Base-by-base conservation (phyloP, 2,888 invertebrate genomes). In the Molanna angustata region DNA sequence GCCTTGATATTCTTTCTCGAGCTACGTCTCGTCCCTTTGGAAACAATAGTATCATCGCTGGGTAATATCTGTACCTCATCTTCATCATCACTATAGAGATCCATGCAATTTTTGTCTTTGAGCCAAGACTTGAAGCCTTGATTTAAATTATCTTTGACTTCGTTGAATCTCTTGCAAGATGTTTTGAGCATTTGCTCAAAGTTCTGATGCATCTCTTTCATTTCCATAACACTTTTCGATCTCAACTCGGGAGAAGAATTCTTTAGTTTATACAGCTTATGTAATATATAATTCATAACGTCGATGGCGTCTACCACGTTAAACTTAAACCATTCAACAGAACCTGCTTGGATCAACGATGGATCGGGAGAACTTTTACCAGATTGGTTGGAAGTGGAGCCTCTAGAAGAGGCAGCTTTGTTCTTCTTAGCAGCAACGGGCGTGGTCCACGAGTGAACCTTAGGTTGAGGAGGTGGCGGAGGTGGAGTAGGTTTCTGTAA, bases 301-400 rank as follows among this genome's bases (percentile, higher is more conserved):
- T 80, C 77, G 20, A 78, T 73, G 1, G 81, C 78, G 60, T 80
- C 77, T 43, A 79, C 65, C 21, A 80, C 69, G 57, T 81, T 82
- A 60, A 78, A 80, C 53, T 80, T 73, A 61, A 75, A 82, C 82
- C 82, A 82, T 63, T 82, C 80, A 42, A 76, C 68, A 13, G 76
- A 74, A 2, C 51, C 51, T 2, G 39, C 39, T 16, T 14, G 6
- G 1, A 42, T n/a, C 7, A 32, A 9, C 3, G n/a, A 17, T n/a
- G 21, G 16, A 6, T 45, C 52, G 11, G 16, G 4, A 9, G 14
- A 2, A 20, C 13, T 35, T 14, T 14, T 27, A 21, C 40, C 33
- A 4, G 43, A 31, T 2, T 40, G 20, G 4, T 21, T 52, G 4
- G 39, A 16, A 14, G 21, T 44, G 7, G 40, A 35, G 6, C 35